Conservation (phyloP, 2,797 vertebrate species). For the Semotilus atromaculatus region DNA sequence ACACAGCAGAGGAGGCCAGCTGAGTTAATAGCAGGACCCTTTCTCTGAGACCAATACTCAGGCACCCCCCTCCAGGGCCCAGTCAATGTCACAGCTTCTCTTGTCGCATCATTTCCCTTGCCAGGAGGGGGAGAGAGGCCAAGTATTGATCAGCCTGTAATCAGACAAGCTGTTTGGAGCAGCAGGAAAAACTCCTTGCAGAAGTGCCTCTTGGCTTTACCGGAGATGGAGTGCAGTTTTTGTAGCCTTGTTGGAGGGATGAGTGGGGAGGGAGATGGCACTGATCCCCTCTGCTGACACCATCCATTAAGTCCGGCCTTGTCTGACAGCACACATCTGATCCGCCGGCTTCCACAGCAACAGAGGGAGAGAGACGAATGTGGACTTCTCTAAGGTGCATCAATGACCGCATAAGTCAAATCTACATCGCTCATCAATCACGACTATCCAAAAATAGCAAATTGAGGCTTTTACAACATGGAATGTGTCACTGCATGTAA, state of each 20-base stretch:
- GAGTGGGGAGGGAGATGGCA: constrained; percentile 61
- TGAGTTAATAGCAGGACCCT: constrained; percentile 73
- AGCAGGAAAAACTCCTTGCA: constrained; percentile 75
- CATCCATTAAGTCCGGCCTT: constrained; percentile 62
- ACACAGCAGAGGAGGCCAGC: constrained; percentile 69
- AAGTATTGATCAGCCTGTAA: constrained; percentile 80
- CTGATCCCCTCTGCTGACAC: constrained; percentile 65
- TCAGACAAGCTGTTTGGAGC: constrained; percentile 77
- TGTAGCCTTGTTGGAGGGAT: constrained; percentile 70
- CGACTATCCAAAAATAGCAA: not conserved
- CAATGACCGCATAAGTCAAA: constrained; percentile 22
- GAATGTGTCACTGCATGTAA: not conserved
- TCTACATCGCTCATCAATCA: not conserved
- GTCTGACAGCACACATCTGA: constrained; percentile 48
- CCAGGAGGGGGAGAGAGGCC: constrained; percentile 73
- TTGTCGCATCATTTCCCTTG: constrained; percentile 78
- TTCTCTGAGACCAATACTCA: constrained; percentile 76
- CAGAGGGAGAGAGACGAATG: constrained; percentile 8
- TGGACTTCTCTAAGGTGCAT: constrained; percentile 5
- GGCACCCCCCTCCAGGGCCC: constrained; percentile 72
- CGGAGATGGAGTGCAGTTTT: constrained; percentile 68
- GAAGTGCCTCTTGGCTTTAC: constrained; percentile 75
- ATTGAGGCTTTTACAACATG: not conserved
- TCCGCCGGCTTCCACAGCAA: constrained; percentile 35
- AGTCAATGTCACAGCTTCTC: constrained; percentile 78